A percentile compares a stretch with the other conserved stretches of the same genome.
Conservation (phyloP, 2,888 invertebrate species). For the Autographa pulchrina region DNA sequence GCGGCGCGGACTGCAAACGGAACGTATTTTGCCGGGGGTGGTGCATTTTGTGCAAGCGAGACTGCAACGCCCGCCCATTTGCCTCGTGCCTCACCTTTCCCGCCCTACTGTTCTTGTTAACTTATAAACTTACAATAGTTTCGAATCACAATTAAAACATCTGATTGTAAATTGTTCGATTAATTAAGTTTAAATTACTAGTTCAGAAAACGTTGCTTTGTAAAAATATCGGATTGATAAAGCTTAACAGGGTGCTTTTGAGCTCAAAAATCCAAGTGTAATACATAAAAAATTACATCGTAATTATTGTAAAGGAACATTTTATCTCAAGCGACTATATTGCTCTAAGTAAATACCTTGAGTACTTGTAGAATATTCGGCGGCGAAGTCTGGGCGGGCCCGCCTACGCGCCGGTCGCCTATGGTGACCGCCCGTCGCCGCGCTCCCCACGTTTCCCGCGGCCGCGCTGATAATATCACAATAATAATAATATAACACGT, state of each 20-base stretch:
- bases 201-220: neutral
- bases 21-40: conserved; percentile 81
- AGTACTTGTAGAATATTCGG: conserved; percentile 61
- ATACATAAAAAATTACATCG: neutral
- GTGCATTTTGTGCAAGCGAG: conserved; percentile 88
- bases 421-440: conserved; percentile 78
- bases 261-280: neutral
- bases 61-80: conserved; percentile 87
- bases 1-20: conserved; percentile 83
- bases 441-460: conserved; percentile 66
- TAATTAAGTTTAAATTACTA: neutral
- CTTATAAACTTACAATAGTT: conserved; percentile 71
- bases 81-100: conserved; percentile 88
- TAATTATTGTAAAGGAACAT: conserved; percentile 21
- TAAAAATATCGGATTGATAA: neutral
- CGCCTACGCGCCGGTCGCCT: conserved; percentile 77
- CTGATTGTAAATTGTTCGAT: conserved; percentile 44
- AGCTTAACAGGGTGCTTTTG: conserved; percentile 15
- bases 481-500: conserved; percentile 15
- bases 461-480: conserved; percentile 28
- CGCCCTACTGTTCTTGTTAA: conserved; percentile 83
- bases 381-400: conserved; percentile 66
- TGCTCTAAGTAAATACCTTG: conserved; percentile 44
- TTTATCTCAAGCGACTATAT: conserved; percentile 32
- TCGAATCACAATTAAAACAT: conserved; percentile 21